Percentiles rank a stretch among this genome's conserved stretches.
phyloP scores from a whole-genome alignment of 2,797 vertebrate species.

The Eptatretus atami region DNA sequence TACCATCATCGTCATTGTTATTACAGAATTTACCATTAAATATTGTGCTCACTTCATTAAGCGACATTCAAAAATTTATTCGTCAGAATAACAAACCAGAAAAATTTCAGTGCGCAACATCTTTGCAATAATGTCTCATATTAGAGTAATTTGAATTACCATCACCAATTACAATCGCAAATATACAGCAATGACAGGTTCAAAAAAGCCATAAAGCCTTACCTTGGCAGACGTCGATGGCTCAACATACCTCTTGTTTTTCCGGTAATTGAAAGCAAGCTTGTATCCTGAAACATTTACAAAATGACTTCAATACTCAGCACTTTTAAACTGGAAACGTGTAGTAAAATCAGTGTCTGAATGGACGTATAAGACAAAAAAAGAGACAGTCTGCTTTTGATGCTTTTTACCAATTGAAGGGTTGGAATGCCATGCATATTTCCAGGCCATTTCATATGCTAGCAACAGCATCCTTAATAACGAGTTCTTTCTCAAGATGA shows the following conservation, averaged over 20 bases:
- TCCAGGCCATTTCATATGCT: constrained; percentile 96
- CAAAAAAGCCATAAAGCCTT: constrained; percentile 11
- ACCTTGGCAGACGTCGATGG: constrained; percentile 84
- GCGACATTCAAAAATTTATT: no score
- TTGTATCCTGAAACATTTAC: constrained; percentile 39
- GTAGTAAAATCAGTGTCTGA: no score
- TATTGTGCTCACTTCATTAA: no score
- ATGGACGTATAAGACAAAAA: neutral
- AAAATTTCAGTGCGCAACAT: no score
- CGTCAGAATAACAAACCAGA: no score
- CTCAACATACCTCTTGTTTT: constrained; percentile 73
- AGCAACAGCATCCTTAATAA: constrained; percentile 53
- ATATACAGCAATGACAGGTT: neutral
- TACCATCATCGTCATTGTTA: no score
- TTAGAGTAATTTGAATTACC: no score
- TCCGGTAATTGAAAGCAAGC: constrained; percentile 87
- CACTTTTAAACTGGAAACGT: no score
- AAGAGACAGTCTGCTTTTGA: neutral
- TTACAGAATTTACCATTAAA: no score
- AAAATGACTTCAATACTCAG: no score
- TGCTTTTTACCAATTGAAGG: constrained; percentile 41
- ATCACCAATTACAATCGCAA: neutral
- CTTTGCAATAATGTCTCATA: no score
- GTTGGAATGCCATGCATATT: constrained; percentile 50
- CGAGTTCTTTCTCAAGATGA: constrained; percentile 91